These are phyloP conservation scores for Pantala flavescens DNA, from an alignment of 1,140 invertebrate genomes.

Conservation along the genomic window DNA sequence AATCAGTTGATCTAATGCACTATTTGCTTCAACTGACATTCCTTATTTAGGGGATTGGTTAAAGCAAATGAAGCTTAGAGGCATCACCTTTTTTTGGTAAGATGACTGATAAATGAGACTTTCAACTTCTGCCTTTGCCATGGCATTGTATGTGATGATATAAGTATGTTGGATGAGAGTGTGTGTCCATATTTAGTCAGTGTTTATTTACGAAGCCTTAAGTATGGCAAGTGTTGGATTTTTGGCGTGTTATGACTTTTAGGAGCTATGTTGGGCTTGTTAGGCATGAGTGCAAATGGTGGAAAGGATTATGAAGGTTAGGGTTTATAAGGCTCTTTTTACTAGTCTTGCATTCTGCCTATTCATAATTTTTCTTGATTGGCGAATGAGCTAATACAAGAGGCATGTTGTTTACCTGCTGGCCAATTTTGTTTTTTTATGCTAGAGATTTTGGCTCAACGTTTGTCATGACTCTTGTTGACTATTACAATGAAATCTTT, in stretches of 20 bases:
- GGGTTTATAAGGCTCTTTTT: slow-evolving; percentile 1
- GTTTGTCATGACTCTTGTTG: not conserved
- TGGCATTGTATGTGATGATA: not conserved
- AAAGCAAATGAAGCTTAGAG: not conserved
- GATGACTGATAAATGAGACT: not conserved
- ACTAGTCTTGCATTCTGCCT: slow-evolving; percentile 8
- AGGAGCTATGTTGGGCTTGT: not conserved
- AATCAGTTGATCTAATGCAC: no score
- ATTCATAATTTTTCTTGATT: slow-evolving; percentile 9
- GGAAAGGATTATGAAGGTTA: not conserved
- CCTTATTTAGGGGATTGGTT: not conserved
- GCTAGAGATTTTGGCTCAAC: not conserved
- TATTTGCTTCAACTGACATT: not conserved
- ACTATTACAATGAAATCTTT: not conserved
- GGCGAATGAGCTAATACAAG: not conserved
- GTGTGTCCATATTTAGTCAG: not conserved
- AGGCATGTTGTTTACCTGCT: slow-evolving; percentile 8
- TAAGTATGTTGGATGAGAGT: not conserved
- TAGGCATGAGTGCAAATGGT: not conserved
- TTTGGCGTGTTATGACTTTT: not conserved
- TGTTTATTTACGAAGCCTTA: not conserved
- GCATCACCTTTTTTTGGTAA: not conserved
- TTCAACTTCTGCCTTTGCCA: not conserved
- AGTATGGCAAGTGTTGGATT: slow-evolving; percentile 5
- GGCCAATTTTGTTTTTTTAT: slow-evolving; percentile 3